phyloP scores from a whole-genome alignment of 2,888 invertebrate species.

The Copidosoma aretas region DNA sequence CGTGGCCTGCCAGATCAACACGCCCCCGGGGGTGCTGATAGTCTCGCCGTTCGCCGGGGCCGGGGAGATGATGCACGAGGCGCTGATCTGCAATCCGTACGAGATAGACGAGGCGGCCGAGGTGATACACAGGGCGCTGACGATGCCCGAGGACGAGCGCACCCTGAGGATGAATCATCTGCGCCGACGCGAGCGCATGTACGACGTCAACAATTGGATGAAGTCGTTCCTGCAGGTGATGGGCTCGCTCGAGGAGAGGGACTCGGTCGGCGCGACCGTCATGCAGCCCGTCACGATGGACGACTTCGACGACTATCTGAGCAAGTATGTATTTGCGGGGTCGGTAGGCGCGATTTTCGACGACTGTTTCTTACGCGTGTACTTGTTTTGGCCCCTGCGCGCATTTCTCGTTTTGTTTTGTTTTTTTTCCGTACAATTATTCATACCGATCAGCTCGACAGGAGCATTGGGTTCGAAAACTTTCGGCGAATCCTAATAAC shows the following conservation, averaged over 20 bases:
- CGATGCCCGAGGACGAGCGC: conserved; percentile 90
- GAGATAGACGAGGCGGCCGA: conserved; percentile 88
- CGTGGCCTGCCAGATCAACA: conserved; percentile 89
- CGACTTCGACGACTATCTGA: conserved; percentile 87
- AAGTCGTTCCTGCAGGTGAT: conserved; percentile 85
- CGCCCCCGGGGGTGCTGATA: conserved; percentile 83
- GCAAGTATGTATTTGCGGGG: conserved; percentile 76
- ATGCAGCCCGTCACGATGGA: conserved; percentile 92
- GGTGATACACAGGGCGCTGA: conserved; percentile 83
- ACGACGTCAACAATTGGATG: conserved; percentile 90
- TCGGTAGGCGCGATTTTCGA: too few species aligned
- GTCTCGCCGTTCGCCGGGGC: conserved; percentile 92
- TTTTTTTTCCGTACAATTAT: too few species aligned
- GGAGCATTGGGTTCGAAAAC: too few species aligned
- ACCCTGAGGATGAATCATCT: conserved; percentile 86
- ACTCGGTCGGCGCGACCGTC: conserved; percentile 81
- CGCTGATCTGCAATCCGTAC: conserved; percentile 87
- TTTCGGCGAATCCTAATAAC: too few species aligned
- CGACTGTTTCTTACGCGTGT: too few species aligned
- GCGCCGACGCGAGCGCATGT: conserved; percentile 78
- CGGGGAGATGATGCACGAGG: conserved; percentile 93
- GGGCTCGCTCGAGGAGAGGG: conserved; percentile 82
- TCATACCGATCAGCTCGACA: too few species aligned
- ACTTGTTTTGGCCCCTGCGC: too few species aligned
- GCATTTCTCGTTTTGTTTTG: too few species aligned